A percentile compares a stretch with the other conserved stretches of the same genome.
phyloP scores from a whole-genome alignment of 2,888 invertebrate genomes.

The Oscheius sp. region DNA sequence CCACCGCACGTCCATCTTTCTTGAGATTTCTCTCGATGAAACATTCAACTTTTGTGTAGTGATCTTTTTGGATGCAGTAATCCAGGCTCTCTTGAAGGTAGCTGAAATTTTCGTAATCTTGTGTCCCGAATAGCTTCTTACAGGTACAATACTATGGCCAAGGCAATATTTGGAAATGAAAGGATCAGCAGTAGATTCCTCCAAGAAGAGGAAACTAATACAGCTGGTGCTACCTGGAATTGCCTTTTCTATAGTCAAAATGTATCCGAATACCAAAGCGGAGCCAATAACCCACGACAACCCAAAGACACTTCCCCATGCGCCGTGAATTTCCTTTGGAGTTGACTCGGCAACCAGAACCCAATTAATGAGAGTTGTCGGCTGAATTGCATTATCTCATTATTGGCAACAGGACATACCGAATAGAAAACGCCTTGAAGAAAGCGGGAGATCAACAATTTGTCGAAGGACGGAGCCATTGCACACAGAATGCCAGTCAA shows the following conservation, averaged over 20 bases:
- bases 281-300: slow-evolving; percentile 33
- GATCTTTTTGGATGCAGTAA: slow-evolving; percentile 14
- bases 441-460: slow-evolving; percentile 16
- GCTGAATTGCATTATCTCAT: slow-evolving; percentile 11
- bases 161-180: slow-evolving; percentile 15
- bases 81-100: slow-evolving; percentile 35
- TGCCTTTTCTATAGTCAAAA: too few species aligned
- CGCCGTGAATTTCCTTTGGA: slow-evolving; percentile 13
- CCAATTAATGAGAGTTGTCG: slow-evolving; percentile 32
- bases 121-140: slow-evolving; percentile 74
- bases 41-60: background rate
- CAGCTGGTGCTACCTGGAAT: slow-evolving; percentile 20
- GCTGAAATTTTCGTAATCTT: slow-evolving; percentile 23
- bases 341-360: slow-evolving; percentile 25
- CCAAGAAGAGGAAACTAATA: slow-evolving; percentile 14
- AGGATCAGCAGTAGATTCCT: slow-evolving; percentile 10
- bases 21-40: background rate
- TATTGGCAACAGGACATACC: background rate
- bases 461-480: background rate
- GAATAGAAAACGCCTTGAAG: slow-evolving; percentile 33
- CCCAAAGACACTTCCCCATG: slow-evolving; percentile 21
- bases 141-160: slow-evolving; percentile 16
- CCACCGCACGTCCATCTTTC: background rate
- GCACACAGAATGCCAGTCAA: slow-evolving; percentile 22
- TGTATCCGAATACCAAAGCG: slow-evolving; percentile 6